phyloP scores from a whole-genome alignment of 2,113 vertebrate species.

The Craseonycteris thonglongyai region DNA sequence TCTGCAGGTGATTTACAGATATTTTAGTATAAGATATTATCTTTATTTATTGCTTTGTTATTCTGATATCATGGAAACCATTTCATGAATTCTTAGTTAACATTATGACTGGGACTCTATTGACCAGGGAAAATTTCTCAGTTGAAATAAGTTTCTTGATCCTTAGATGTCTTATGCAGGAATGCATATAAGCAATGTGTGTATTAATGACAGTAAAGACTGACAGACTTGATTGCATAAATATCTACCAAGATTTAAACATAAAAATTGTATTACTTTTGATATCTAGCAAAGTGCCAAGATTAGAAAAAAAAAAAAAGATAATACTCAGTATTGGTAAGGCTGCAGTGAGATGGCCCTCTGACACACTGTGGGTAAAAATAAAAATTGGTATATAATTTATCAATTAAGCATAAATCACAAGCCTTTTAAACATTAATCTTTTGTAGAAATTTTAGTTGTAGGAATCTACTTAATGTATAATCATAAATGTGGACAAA shows the following conservation, averaged over 20 bases:
- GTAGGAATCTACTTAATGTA: not conserved
- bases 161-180: not conserved
- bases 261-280: not conserved
- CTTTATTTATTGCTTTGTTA: not conserved
- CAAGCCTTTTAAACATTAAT: not conserved
- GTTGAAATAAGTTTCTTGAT: not conserved
- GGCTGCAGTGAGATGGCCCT: not conserved
- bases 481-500: not conserved
- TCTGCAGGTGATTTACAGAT: not conserved
- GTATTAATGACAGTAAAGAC: not conserved
- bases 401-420: not conserved
- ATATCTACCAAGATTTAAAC: constrained; percentile 9
- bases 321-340: not conserved
- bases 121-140: constrained; percentile 15
- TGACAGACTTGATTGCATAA: not conserved
- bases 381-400: not conserved
- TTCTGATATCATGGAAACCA: not conserved
- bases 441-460: not conserved
- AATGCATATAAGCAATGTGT: not conserved
- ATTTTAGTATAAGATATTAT: constrained; percentile 23
- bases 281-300: not conserved
- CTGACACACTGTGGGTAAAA: not conserved
- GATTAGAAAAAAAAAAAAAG: not conserved
- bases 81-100: not conserved
- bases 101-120: not conserved